Percentiles rank a stretch among this genome's conserved stretches.
These are phyloP conservation scores for Scaptodrosophila lebanonensis DNA, from an alignment of 1,140 invertebrate species.

Conservation along the genomic window DNA sequence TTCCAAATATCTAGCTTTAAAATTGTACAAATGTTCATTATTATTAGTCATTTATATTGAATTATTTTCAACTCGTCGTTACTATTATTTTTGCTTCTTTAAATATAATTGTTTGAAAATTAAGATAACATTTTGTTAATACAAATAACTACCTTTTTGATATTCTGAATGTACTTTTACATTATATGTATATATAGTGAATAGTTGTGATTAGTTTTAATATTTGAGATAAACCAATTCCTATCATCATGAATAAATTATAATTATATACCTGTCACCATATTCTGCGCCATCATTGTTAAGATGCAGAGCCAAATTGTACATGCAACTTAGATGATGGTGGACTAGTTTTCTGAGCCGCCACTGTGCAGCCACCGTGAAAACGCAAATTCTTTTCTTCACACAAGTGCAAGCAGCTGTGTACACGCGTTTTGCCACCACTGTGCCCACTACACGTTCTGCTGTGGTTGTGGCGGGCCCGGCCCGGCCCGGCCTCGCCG, in stretches of 20 bases:
- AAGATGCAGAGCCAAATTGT: constrained; percentile 59
- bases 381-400: constrained; percentile 56
- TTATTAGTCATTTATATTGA: too few species aligned
- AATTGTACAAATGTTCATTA: too few species aligned
- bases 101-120: too few species aligned
- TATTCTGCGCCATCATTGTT: constrained; percentile 52
- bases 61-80: too few species aligned
- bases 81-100: too few species aligned
- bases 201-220: too few species aligned
- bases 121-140: too few species aligned
- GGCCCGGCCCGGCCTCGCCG: constrained; percentile 1
- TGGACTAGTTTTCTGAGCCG: constrained; percentile 16
- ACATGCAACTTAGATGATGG: constrained; percentile 4
- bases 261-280: constrained; percentile 17
- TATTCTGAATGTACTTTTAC: too few species aligned
- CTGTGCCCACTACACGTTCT: constrained; percentile 40
- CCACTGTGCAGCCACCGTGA: constrained; percentile 47
- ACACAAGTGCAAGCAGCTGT: constrained; percentile 35
- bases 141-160: too few species aligned
- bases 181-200: too few species aligned
- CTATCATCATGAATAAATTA: constrained; percentile 8
- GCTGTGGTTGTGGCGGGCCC: constrained; percentile 15
- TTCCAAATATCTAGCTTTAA: too few species aligned
- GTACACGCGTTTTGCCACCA: constrained; percentile 43
- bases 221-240: too few species aligned